A percentile compares a stretch with the other conserved stretches of the same genome.
phyloP scores from a whole-genome alignment of 2,888 invertebrate species.

The Dynastes maya region DNA sequence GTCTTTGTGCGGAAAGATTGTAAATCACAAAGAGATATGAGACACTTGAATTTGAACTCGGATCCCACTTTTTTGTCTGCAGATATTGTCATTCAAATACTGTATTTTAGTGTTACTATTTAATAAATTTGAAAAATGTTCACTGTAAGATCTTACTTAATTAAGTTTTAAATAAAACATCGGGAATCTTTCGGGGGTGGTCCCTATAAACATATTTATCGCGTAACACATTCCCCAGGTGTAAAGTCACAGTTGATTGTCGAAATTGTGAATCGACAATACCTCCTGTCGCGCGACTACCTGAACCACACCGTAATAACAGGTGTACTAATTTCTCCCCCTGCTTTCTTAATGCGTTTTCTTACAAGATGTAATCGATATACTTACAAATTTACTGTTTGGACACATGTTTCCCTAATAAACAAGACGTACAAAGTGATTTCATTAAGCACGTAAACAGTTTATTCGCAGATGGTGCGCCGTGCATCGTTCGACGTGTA shows the following conservation, averaged over 20 bases:
- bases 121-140: too few species aligned
- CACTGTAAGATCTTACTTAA: not conserved
- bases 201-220: slow-evolving; percentile 48
- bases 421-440: slow-evolving; percentile 65
- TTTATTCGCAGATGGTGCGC: slow-evolving; percentile 62
- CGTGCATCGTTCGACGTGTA: not conserved
- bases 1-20: too few species aligned
- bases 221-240: slow-evolving; percentile 54
- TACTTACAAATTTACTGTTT: slow-evolving; percentile 62
- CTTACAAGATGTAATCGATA: slow-evolving; percentile 61
- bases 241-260: slow-evolving; percentile 55
- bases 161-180: slow-evolving; percentile 32
- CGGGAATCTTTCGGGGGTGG: slow-evolving; percentile 49
- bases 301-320: slow-evolving; percentile 57
- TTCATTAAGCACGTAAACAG: slow-evolving; percentile 59
- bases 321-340: slow-evolving; percentile 56
- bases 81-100: too few species aligned
- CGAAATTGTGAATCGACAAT: slow-evolving; percentile 51
- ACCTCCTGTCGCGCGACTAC: slow-evolving; percentile 55
- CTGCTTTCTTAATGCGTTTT: slow-evolving; percentile 52
- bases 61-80: too few species aligned
- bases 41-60: too few species aligned
- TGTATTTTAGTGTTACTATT: too few species aligned
- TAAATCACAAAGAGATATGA: too few species aligned
- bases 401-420: slow-evolving; percentile 62